Evolutionary conservation across 23 tunicate species (phyloP).

Genomic region (Aplidium turbinatum): DNA sequence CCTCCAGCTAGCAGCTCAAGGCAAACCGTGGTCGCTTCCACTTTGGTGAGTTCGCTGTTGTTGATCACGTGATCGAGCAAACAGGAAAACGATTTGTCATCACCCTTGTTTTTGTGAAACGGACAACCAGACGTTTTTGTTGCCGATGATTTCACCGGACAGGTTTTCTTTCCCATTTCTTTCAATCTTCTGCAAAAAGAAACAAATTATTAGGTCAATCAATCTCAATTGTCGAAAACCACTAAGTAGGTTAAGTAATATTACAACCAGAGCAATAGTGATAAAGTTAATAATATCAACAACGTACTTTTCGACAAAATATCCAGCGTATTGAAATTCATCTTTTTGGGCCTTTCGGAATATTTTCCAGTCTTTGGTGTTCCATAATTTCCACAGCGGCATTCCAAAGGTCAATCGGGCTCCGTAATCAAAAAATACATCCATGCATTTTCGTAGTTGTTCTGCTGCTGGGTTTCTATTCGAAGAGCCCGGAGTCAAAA

Average conservation of each 20-base stretch:
- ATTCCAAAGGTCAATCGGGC: constrained; percentile 88
- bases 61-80: constrained; percentile 75
- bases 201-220: no score
- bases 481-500: constrained; percentile 25
- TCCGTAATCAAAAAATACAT: constrained; percentile 90
- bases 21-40: constrained; percentile 76
- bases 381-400: constrained; percentile 79
- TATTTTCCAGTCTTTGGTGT: constrained; percentile 80
- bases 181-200: no score
- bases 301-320: constrained; percentile 82
- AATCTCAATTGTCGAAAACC: no score
- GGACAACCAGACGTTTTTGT: neutral
- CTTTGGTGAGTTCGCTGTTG: constrained; percentile 45
- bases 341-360: constrained; percentile 78
- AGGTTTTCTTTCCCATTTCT: no score
- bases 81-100: constrained; percentile 19
- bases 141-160: no score
- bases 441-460: constrained; percentile 74
- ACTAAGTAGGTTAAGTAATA: no score
- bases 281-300: neutral
- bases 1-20: constrained; percentile 92
- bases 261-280: no score
- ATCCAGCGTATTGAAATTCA: constrained; percentile 86
- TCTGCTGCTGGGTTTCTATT: constrained; percentile 57
- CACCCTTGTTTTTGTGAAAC: neutral